Evolutionary conservation across 2,113 vertebrate species (phyloP), one percentile per base, ranked within the genome.

Genomic region (Amphilophus citrinellus): DNA sequence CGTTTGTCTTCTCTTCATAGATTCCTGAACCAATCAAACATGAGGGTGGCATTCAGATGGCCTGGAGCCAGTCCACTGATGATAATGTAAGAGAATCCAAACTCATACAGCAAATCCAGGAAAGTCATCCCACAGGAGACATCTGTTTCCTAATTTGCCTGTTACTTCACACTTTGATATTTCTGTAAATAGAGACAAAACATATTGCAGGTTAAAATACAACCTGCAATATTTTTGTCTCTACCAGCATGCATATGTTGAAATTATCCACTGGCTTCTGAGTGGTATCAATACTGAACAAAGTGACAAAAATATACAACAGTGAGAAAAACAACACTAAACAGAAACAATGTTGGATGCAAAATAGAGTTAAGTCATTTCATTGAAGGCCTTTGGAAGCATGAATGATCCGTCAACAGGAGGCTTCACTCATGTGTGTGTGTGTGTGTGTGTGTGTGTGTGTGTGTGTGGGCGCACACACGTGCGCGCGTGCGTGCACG

Each of bases 321-420:
- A 17, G 15, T 6, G 15, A 17, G 5, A 50, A 50, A 50, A 50
- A 17, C 47, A 50, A 17, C 15, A 47, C 15, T 17, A 50, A 65
- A 65, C 6, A 42, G 62, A 42, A 22, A 24, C 62, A 65, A 24
- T 15, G n/a, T 42, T 20, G 22, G 20, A 65, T n/a, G 62, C 0
- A 65, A 13, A 42, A 1, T 24, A 24, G 20, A 65, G 11, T 24
- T 22, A 9, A 22, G 7, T 15, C 2, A 15, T 42, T 65, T 42
- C 37, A 42, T 15, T 42, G 0, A 42, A 42, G 22, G 37, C 42
- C n/a, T 66, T 66, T n/a, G 62, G n/a, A 24, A 66, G 42, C 37
- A 44, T 15, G 18, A 77, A 27, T 32, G 68, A 76, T 77, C 22
- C 37, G n/a, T 59, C 20, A 82, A 60, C 39, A 61, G 60, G 59